Evolutionary conservation across 2,113 vertebrate genomes (phyloP).

Genomic region (Leucosticte australis): DNA sequence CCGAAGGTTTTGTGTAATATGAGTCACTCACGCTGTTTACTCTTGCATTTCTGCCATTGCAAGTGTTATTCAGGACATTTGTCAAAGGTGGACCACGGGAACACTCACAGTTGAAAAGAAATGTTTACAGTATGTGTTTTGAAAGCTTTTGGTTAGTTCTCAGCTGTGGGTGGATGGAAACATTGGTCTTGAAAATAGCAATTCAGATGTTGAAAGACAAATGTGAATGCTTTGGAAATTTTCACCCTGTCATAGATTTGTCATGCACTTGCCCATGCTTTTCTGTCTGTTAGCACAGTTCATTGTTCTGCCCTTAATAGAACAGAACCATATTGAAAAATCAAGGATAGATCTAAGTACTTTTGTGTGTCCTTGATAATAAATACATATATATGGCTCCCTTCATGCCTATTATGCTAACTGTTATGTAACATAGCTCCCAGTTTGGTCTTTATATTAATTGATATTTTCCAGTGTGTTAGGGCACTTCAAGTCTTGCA

Average conservation of each 20-base stretch:
- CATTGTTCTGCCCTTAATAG: background rate
- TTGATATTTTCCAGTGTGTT: background rate
- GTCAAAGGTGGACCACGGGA: background rate
- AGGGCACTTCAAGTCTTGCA: background rate
- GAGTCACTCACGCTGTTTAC: background rate
- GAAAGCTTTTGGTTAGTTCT: background rate
- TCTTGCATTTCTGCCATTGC: background rate
- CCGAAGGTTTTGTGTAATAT: background rate
- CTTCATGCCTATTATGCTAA: background rate
- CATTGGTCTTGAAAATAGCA: background rate
- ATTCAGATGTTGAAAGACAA: background rate
- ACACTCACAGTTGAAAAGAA: background rate
- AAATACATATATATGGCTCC: background rate
- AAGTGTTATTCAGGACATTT: background rate
- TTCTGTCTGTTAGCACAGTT: background rate
- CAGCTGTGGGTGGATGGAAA: background rate
- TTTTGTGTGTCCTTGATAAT: background rate
- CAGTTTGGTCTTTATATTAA: background rate
- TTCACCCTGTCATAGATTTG: background rate
- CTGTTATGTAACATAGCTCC: background rate
- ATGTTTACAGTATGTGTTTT: background rate
- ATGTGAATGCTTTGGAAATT: background rate
- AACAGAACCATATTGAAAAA: background rate
- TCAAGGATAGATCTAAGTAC: background rate
- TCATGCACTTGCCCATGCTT: background rate